Evolutionary conservation across 2,113 vertebrate species (phyloP).

Genomic region (Ranitomeya imitator): DNA sequence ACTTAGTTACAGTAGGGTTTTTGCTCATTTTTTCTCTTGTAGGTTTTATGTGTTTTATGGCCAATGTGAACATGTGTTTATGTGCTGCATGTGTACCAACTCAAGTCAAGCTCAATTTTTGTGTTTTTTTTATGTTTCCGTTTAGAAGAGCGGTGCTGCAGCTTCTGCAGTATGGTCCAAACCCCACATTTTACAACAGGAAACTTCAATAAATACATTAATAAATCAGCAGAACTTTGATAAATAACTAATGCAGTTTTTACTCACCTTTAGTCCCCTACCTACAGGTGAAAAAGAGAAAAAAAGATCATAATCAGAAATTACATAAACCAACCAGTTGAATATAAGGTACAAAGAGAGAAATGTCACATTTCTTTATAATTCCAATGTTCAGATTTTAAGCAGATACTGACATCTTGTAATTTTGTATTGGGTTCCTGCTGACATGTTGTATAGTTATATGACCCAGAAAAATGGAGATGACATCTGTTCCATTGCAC

Average conservation of each 20-base stretch:
- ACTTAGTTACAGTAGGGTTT: no score
- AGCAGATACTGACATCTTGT: not conserved
- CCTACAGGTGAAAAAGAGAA: conserved; percentile 65
- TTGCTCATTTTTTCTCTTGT: no score
- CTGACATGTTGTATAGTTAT: not conserved
- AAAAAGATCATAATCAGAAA: not conserved
- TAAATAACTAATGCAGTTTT: not conserved
- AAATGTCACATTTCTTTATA: not conserved
- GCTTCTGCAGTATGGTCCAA: no score
- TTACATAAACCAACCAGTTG: not conserved
- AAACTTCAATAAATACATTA: not conserved
- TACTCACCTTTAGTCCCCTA: conserved; percentile 80
- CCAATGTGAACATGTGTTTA: no score
- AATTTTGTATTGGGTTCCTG: not conserved
- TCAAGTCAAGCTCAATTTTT: no score
- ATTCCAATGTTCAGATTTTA: not conserved
- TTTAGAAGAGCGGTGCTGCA: no score
- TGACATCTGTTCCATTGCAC: not conserved
- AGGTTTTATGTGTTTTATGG: no score
- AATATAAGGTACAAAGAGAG: not conserved
- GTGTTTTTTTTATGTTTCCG: no score
- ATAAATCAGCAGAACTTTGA: not conserved
- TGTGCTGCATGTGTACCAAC: no score
- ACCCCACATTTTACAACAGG: no score
- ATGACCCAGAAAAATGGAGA: not conserved